Conservation (phyloP, 2,797 vertebrate species). For the Cacajao melanocephalus region DNA sequence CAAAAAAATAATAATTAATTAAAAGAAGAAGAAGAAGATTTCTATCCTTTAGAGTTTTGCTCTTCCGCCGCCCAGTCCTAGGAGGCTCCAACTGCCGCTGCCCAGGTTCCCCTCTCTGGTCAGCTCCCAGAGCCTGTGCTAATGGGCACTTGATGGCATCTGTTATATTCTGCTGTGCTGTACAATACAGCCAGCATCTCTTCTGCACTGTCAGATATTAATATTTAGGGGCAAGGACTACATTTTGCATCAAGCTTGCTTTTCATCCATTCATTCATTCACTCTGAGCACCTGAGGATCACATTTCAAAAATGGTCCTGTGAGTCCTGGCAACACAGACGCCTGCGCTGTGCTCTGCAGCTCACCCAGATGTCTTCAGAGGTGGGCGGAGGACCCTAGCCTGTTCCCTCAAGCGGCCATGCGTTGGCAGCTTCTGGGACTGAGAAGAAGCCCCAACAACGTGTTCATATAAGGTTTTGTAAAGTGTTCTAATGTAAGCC, state of each 20-base stretch:
- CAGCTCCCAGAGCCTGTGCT: background rate
- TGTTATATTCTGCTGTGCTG: background rate
- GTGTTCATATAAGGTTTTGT: background rate
- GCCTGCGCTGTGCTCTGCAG: background rate
- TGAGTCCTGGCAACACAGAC: background rate
- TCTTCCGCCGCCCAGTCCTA: background rate
- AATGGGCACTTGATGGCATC: background rate
- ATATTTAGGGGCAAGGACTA: too few species aligned
- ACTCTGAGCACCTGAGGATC: background rate
- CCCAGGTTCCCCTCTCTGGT: background rate
- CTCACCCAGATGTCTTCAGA: background rate
- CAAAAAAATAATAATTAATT: too few species aligned
- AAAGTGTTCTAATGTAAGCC: background rate
- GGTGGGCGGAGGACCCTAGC: background rate
- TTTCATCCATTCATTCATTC: background rate
- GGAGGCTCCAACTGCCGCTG: background rate
- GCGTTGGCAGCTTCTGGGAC: fast-evolving
- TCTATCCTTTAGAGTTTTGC: background rate
- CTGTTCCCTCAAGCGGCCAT: background rate
- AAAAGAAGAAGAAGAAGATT: background rate
- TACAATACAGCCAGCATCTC: background rate
- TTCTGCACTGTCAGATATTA: background rate
- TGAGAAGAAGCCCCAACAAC: too few species aligned
- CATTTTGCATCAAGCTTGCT: background rate
- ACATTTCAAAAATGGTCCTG: background rate